Conservation (phyloP, 1,140 invertebrate species). For the Atta cephalotes region DNA sequence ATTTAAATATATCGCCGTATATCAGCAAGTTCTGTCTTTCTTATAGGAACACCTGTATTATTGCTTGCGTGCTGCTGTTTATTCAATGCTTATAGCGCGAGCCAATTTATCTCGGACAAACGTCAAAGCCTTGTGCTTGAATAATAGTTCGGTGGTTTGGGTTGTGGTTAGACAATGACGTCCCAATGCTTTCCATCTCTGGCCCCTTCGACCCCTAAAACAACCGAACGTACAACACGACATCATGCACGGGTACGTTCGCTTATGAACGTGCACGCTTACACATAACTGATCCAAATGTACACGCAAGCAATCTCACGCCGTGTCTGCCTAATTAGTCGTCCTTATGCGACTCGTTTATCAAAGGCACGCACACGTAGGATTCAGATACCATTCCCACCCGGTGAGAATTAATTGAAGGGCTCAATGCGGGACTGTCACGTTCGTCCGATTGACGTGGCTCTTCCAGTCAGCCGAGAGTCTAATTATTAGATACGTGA, state of each 20-base stretch:
- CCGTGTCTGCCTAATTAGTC: conserved; percentile 66
- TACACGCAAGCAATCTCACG: conserved; percentile 39
- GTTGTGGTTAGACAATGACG: conserved; percentile 67
- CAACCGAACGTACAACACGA: conserved; percentile 43
- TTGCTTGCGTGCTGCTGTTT: conserved; percentile 58
- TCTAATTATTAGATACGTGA: conserved; percentile 32
- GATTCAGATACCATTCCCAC: conserved; percentile 16
- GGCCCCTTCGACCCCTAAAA: conserved; percentile 52
- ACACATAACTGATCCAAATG: conserved; percentile 12
- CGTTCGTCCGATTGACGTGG: conserved; percentile 44
- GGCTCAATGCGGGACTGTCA: conserved; percentile 48
- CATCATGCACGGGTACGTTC: conserved; percentile 11
- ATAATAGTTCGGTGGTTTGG: conserved; percentile 69
- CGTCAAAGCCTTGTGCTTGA: conserved; percentile 70
- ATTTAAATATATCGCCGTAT: not conserved
- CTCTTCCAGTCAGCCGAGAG: conserved; percentile 50
- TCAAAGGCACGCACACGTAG: conserved; percentile 63
- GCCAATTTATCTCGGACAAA: conserved; percentile 74
- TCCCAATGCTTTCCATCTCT: conserved; percentile 54
- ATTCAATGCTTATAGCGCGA: conserved; percentile 55
- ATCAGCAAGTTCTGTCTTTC: not conserved
- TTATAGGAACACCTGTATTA: not conserved
- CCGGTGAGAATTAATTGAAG: conserved; percentile 65
- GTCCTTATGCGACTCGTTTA: conserved; percentile 73
- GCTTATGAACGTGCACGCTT: conserved; percentile 18